Percentiles rank a stretch among this genome's conserved stretches.
Evolutionary conservation across 2,888 invertebrate genomes (phyloP).

Genomic region (Polyommatus icarus): DNA sequence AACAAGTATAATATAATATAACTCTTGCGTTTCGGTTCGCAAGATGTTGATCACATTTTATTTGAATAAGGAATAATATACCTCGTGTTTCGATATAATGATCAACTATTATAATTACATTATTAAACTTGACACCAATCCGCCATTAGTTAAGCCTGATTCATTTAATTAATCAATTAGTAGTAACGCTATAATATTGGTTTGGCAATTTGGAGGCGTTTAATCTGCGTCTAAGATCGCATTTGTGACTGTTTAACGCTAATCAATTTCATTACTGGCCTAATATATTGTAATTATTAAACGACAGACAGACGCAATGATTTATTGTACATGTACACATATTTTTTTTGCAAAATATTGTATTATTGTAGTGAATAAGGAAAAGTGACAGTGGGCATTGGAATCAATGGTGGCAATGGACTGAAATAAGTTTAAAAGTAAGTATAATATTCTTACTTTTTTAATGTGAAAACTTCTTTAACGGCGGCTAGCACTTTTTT

Average conservation of each 20-base stretch:
- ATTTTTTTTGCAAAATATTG: no score
- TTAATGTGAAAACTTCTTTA: no score
- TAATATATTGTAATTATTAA: neutral
- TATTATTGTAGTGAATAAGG: neutral
- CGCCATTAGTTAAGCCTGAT: neutral
- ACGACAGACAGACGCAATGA: neutral
- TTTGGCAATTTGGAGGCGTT: constrained; percentile 6
- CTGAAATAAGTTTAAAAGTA: no score
- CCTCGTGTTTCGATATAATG: neutral
- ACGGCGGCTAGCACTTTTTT: no score
- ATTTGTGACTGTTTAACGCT: neutral
- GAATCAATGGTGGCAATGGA: no score
- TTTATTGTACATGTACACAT: no score
- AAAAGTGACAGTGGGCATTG: neutral
- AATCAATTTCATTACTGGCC: neutral
- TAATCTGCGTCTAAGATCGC: neutral
- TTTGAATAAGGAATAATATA: no score
- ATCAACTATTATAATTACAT: neutral
- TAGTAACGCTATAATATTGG: neutral
- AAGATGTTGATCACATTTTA: no score
- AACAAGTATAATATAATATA: no score
- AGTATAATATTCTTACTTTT: no score
- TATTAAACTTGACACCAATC: neutral
- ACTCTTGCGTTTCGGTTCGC: no score
- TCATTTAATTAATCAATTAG: neutral